These are phyloP conservation scores for Ctenochaetus hawaiiensis DNA, from an alignment of 2,797 vertebrate genomes.

Conservation along the genomic window DNA sequence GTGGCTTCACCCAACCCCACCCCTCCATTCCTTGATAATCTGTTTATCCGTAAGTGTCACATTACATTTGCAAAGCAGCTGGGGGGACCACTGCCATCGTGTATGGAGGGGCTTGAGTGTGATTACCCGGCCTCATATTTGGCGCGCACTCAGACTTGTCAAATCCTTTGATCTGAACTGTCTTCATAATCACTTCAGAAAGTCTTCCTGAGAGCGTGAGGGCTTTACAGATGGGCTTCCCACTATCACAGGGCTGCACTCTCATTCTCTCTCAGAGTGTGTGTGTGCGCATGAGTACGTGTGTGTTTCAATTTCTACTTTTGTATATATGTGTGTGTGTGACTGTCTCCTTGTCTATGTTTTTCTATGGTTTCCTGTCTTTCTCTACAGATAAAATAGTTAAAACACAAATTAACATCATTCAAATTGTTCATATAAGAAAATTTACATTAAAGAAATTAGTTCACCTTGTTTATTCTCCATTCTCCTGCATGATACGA, in stretches of 20 bases:
- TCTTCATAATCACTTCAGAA: conserved; percentile 86
- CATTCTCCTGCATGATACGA: too few species aligned
- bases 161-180: conserved; percentile 87
- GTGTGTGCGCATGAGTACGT: conserved; percentile 17
- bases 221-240: conserved; percentile 76
- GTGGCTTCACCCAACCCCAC: conserved; percentile 37
- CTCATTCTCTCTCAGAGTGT: conserved; percentile 6
- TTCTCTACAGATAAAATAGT: too few species aligned
- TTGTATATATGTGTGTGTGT: background rate
- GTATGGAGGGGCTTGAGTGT: conserved; percentile 75
- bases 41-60: conserved; percentile 85
- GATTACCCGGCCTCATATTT: conserved; percentile 83
- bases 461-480: too few species aligned
- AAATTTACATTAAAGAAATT: too few species aligned
- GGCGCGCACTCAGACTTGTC: conserved; percentile 82
- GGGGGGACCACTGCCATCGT: conserved; percentile 76
- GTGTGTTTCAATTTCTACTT: conserved; percentile 8
- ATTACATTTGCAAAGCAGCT: conserved; percentile 82
- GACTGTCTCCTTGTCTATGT: background rate
- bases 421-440: too few species aligned
- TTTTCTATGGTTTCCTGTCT: background rate
- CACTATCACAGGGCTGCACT: conserved; percentile 45
- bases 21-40: conserved; percentile 79
- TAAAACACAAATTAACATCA: too few species aligned
- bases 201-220: conserved; percentile 81